Percentiles rank a stretch among this genome's conserved stretches.
These are phyloP conservation scores for Cheilosia grossa DNA, from an alignment of 2,888 invertebrate species.

Conservation along the genomic window DNA sequence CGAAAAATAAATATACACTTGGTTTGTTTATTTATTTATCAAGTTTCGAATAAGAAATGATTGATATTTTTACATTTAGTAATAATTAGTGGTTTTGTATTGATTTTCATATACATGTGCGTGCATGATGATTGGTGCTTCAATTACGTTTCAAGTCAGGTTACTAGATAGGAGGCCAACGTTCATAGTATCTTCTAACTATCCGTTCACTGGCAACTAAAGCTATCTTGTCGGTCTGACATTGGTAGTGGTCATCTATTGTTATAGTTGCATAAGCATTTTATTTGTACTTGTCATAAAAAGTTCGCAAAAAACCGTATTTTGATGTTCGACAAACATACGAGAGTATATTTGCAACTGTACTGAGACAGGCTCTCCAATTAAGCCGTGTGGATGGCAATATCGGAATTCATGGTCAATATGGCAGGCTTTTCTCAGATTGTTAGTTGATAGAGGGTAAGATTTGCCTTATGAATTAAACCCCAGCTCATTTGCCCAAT, in stretches of 20 bases:
- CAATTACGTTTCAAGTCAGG: conserved; percentile 19
- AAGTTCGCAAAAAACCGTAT: no score
- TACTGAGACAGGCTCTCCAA: no score
- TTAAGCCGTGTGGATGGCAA: no score
- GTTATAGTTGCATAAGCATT: not conserved
- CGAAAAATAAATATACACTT: no score
- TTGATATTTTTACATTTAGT: not conserved
- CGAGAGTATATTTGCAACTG: no score
- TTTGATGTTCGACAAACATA: no score
- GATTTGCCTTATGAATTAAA: no score
- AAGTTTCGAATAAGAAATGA: not conserved
- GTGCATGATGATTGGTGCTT: conserved; percentile 12
- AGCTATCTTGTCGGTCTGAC: not conserved
- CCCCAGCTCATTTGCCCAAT: no score
- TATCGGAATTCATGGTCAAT: no score
- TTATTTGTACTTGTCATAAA: not conserved
- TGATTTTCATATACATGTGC: not conserved
- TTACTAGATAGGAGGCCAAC: not conserved
- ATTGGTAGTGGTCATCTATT: not conserved
- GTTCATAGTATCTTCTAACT: not conserved
- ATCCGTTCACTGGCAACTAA: conserved; percentile 19
- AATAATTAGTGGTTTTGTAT: conserved; percentile 15
- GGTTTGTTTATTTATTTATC: not conserved
- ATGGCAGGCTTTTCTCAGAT: no score
- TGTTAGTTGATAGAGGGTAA: no score